Evolutionary conservation across 2,113 vertebrate species (phyloP), one percentile per base, ranked within the genome.

Genomic region (Pelecanoides urinatrix): DNA sequence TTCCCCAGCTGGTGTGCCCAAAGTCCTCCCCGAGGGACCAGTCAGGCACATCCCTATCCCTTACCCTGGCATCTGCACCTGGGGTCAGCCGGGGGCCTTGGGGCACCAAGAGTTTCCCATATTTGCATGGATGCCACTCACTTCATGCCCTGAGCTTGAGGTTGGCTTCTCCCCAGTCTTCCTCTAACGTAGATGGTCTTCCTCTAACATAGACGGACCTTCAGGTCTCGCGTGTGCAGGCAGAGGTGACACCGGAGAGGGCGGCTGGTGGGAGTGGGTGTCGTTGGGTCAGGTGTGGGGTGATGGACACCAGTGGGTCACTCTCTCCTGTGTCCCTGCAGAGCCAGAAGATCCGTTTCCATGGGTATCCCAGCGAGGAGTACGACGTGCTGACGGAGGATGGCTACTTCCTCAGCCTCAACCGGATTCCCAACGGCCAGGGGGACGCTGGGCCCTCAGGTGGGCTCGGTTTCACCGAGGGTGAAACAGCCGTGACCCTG

Each of bases 241-340:
- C 2, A 3, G 53, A 36, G 30, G 12, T 38, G 44, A 44, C 32
- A 9, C 9, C 0, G 0, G 58, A 40, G 58, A 38, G 5, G 0
- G 1, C 34, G 62, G 62, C 42, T 32, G 53, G 71, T 11, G 10
- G 22, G 9, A 23, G 17, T 14, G 47, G 47, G 36, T 32, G 61
- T n/a, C 8, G 16, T 44, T 74, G 59, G 76, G 45, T 38, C 63
- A 62, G 79, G 58, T 27, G 5, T 19, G 11, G 66, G 16, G 8
- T 9, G 10, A 40, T 34, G 50, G 50, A 58, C 36, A 73, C 50
- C 26, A 74, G 9, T 6, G 23, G 66, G 45, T 42, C 52, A 65
- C 20, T 18, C 20, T 49, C 47, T 79, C 15, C 13, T 45, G 45
- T 87, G 42, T 90, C 45, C 29, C 45, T 67, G 53, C 86, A 96